These are phyloP conservation scores for Clarias batrachus DNA, from an alignment of 2,113 vertebrate genomes.

Conservation along the genomic window DNA sequence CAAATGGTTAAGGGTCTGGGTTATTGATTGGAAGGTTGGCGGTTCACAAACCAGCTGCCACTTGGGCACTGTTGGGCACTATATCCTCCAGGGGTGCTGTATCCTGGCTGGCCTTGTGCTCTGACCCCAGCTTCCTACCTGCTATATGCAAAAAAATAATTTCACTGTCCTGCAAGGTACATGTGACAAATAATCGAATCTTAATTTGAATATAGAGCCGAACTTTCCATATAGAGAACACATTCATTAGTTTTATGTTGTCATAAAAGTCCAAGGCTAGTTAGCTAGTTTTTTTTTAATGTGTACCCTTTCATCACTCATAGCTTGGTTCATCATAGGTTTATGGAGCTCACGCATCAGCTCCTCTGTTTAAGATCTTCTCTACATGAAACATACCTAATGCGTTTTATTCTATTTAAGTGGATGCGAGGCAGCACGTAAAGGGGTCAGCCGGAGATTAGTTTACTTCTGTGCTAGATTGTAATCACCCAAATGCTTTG, in stretches of 20 bases:
- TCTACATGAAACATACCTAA: not conserved
- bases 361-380: not conserved
- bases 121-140: no score
- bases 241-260: not conserved
- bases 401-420: not conserved
- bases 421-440: not conserved
- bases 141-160: no score
- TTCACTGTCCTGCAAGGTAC: no score
- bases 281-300: no score
- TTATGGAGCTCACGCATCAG: not conserved
- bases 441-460: not conserved
- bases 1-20: not conserved
- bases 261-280: no score
- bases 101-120: no score
- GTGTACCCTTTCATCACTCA: not conserved
- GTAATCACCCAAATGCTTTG: slow-evolving; percentile 39
- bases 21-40: no score
- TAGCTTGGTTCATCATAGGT: not conserved
- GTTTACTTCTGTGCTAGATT: slow-evolving; percentile 10
- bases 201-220: not conserved
- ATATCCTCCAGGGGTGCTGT: no score
- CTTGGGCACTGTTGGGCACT: no score
- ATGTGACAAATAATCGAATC: no score
- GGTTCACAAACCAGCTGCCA: no score
- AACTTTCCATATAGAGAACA: not conserved